A percentile compares a stretch with the other conserved stretches of the same genome.
Conservation (phyloP, 2,113 vertebrate species). For the Pardalotus punctatus region DNA sequence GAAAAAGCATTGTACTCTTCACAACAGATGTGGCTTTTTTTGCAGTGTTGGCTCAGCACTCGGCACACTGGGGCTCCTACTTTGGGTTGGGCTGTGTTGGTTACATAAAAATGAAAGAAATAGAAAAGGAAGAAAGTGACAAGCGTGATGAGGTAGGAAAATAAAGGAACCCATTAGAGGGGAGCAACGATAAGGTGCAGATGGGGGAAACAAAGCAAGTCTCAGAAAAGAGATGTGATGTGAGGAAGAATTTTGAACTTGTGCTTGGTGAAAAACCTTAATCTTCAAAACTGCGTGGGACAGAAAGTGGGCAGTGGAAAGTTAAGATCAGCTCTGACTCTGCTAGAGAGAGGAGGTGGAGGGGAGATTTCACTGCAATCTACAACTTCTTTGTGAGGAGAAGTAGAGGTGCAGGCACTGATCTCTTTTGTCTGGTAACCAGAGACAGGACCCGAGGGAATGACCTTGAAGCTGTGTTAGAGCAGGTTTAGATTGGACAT, state of each 20-base stretch:
- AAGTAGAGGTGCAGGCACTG: not conserved
- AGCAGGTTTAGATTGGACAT: not conserved
- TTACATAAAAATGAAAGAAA: not conserved
- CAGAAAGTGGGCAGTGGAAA: not conserved
- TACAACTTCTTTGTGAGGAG: not conserved
- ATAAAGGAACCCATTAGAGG: not conserved
- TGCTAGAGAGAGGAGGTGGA: not conserved
- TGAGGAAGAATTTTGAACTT: not conserved
- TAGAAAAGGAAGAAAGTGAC: not conserved
- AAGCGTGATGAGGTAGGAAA: not conserved
- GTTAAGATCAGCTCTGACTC: not conserved
- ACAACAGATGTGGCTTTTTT: not conserved
- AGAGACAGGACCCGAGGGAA: not conserved
- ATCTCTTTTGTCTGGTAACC: not conserved
- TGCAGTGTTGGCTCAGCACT: not conserved
- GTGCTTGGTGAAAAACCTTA: not conserved
- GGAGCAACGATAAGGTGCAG: not conserved
- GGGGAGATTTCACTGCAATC: not conserved
- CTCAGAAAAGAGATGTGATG: not conserved
- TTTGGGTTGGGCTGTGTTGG: not conserved
- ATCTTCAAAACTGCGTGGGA: not conserved
- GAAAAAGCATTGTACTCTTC: not conserved
- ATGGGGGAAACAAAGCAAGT: not conserved
- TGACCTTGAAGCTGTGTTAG: not conserved
- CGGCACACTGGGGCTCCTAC: not conserved